Conservation (phyloP, 2,888 invertebrate species). For the Tetanocera ferruginea region DNA sequence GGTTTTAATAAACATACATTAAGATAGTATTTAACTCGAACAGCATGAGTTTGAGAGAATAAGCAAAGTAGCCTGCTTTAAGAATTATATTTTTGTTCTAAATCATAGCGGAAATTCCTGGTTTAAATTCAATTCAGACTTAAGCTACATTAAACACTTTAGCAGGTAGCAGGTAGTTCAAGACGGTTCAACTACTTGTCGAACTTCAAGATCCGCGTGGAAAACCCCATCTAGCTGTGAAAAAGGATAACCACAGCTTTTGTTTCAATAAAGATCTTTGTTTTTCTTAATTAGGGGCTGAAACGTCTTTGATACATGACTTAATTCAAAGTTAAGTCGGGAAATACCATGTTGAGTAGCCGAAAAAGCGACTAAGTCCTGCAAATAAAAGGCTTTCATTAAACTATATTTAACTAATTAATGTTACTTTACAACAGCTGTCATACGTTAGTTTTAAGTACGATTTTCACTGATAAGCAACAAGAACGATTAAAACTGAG, state of each 20-base stretch:
- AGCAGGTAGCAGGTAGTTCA: neutral
- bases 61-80: neutral
- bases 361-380: no score
- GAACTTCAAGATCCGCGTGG: neutral
- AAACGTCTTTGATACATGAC: neutral
- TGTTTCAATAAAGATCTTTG: neutral
- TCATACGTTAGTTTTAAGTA: no score
- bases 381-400: no score
- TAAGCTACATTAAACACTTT: neutral
- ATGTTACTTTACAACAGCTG: no score
- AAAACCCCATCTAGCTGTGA: conserved; percentile 21
- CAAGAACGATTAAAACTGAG: no score
- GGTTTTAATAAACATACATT: neutral
- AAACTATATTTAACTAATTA: no score
- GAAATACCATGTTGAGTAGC: neutral
- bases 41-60: no score
- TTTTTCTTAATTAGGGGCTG: neutral
- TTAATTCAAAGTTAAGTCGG: neutral
- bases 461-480: no score
- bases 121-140: neutral
- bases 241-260: neutral
- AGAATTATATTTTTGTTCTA: neutral
- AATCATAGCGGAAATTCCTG: neutral
- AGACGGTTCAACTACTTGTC: neutral
- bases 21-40: neutral